Base-by-base conservation (phyloP, 2,888 invertebrate genomes). In the Cyaniris semiargus region DNA sequence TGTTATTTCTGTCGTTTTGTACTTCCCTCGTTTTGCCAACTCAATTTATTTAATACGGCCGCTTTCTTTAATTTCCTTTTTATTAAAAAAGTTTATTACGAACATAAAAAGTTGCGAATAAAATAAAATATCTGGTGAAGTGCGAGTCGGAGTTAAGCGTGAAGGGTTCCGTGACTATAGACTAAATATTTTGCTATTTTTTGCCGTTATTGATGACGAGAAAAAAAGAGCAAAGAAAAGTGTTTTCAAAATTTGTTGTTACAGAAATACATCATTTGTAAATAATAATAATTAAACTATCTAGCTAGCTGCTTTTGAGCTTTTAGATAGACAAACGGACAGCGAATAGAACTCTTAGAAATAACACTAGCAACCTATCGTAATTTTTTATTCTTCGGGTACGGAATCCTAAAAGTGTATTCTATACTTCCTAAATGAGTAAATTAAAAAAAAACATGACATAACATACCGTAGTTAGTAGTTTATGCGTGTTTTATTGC, bases 31-130 rank as follows among this genome's bases (percentile, higher is more conserved):
- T 60, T 60, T 66, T 15, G 66, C 66, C 23, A 66, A 66, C 66
- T 66, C 66, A 18, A 66, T 66, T 31, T 31, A n/a, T 27, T 15
- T 27, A 66, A 18, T 66, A 66, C 66, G 66, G 6, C 27, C 27
- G 66, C 66, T 27, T 31, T 66, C 66, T 31, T 66, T 66, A 66
- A 66, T 31, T 31, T 66, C 27, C 27, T 31, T 66, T 27, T 31
- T 66, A 66, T 66, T 66, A 66, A 27, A 27, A 66, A 31, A 66
- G 66, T 66, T 66, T 66, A 66, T 66, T 31, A 60, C 60, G 60
- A 31, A 66, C 66, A 31, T 66, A 66, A 66, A 60, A 66, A 27
- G 27, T 66, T 66, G 60, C 13, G 60, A 66, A 23, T 66, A 8
- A 58, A 58, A 58, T 10, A 58, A 58, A 18, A 53, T 18, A 53